Evolutionary conservation across 2,888 invertebrate species (phyloP), one percentile per base, ranked within the genome.

Genomic region (Disparrhopalites patrizii): DNA sequence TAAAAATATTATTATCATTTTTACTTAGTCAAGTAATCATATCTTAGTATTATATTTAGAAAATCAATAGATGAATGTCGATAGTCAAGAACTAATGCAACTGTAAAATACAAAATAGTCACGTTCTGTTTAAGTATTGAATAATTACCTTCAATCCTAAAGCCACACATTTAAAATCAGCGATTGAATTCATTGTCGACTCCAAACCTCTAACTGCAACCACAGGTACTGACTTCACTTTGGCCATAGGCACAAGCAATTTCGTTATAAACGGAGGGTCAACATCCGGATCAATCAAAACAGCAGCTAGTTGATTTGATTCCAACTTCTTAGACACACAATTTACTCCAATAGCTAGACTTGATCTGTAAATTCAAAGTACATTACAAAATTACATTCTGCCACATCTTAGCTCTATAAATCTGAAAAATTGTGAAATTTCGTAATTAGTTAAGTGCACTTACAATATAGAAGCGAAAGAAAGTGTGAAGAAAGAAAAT

Each of bases 211-310:
- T 60, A 8, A 72, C 27, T n/a, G 74, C 70, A 27, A 73, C 36
- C 10, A 73, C 66, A 15, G 73, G 74, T 10, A 73, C 66, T n/a
- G 40, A 60, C 56, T 69, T 70, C 5, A 60, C 47, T 5, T 3
- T 30, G 5, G 74, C 74, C 28, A 72, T 52, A 3, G 74, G 73
- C 18, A 74, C 50, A 8, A 74, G 62, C 2, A 74, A 40, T 47
- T 74, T 73, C 1, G 74, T 74, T 10, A 74, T 62, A n/a, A 72
- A 68, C n/a, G 62, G 66, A 10, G 74, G 74, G 57, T 71, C 68
- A 3, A 74, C 74, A 60, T 69, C 68, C 30, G 73, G 71, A 38
- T 74, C 74, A 25, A 74, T 67, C 0, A 74, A 52, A 1, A 73
- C 67, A 23, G 65, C 71, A 5, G 61, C 31, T 15, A 73, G 50